A percentile compares a stretch with the other conserved stretches of the same genome.
phyloP scores from a whole-genome alignment of 2,888 invertebrate species.

The Cephonodes hylas region DNA sequence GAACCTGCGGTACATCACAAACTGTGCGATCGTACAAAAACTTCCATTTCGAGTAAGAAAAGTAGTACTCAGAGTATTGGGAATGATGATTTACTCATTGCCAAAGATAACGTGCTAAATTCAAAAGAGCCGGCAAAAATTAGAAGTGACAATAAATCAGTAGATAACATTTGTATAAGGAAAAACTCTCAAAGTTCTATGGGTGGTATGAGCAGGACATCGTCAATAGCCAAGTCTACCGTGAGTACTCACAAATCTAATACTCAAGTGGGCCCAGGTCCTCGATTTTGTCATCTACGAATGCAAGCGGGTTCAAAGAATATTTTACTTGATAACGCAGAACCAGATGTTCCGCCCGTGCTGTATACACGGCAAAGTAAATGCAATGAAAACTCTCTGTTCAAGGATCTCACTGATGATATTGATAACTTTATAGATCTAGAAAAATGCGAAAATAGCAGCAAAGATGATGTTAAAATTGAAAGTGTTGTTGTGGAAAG shows the following conservation, averaged over 20 bases:
- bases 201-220: slow-evolving; percentile 72
- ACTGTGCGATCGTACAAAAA: slow-evolving; percentile 79
- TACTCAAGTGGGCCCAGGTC: slow-evolving; percentile 81
- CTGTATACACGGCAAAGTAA: slow-evolving; percentile 84
- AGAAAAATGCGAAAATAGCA: slow-evolving; percentile 52
- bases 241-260: slow-evolving; percentile 76
- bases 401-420: slow-evolving; percentile 69
- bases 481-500: slow-evolving; percentile 68
- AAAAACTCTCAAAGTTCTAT: slow-evolving; percentile 74
- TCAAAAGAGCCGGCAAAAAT: slow-evolving; percentile 48
- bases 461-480: slow-evolving; percentile 49
- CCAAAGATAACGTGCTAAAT: slow-evolving; percentile 45
- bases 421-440: slow-evolving; percentile 64
- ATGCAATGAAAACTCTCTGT: slow-evolving; percentile 69
- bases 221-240: slow-evolving; percentile 74
- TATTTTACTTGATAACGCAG: slow-evolving; percentile 89
- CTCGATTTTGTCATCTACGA: slow-evolving; percentile 88
- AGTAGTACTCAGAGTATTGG: slow-evolving; percentile 62
- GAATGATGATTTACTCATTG: slow-evolving; percentile 56
- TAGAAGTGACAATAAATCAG: slow-evolving; percentile 43
- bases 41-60: slow-evolving; percentile 68
- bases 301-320: slow-evolving; percentile 90
- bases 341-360: slow-evolving; percentile 86
- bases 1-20: slow-evolving; percentile 82
- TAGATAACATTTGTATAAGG: slow-evolving; percentile 48